Evolutionary conservation across 2,888 invertebrate genomes (phyloP).

Genomic region (Blastobasis adustella): DNA sequence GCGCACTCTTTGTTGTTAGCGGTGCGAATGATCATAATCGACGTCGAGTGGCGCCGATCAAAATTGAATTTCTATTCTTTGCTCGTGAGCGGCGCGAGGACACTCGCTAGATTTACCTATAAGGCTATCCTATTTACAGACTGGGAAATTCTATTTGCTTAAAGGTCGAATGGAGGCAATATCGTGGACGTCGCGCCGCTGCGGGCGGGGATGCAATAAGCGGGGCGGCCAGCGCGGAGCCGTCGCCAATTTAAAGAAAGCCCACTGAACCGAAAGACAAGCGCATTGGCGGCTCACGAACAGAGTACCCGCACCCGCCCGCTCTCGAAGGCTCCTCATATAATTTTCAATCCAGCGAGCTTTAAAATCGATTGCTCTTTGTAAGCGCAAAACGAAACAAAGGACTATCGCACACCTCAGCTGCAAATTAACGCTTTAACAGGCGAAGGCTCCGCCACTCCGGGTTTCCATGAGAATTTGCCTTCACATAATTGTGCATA

Average conservation of each 20-base stretch:
- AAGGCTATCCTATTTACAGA: slow-evolving; percentile 65
- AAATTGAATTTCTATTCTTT: slow-evolving; percentile 57
- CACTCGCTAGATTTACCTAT: slow-evolving; percentile 57
- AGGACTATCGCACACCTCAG: slow-evolving; percentile 36
- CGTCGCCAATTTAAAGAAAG: slow-evolving; percentile 76
- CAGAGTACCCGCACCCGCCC: slow-evolving; percentile 51
- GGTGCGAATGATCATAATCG: slow-evolving; percentile 35
- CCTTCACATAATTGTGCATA: too few relatives aligned
- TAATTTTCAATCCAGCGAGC: slow-evolving; percentile 75
- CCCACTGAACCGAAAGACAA: slow-evolving; percentile 76
- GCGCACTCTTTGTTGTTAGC: too few relatives aligned
- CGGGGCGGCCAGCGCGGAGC: slow-evolving; percentile 65
- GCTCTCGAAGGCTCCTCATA: slow-evolving; percentile 66
- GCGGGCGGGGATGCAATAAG: slow-evolving; percentile 70
- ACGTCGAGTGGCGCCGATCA: slow-evolving; percentile 36
- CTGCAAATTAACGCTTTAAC: slow-evolving; percentile 49
- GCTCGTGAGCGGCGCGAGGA: slow-evolving; percentile 44
- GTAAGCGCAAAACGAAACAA: slow-evolving; percentile 66
- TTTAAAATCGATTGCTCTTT: slow-evolving; percentile 73
- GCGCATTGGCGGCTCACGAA: slow-evolving; percentile 73
- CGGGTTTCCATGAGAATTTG: too few relatives aligned
- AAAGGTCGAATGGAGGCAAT: slow-evolving; percentile 72
- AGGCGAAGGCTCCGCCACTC: slow-evolving; percentile 6
- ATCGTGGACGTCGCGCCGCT: slow-evolving; percentile 68
- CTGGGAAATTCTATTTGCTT: slow-evolving; percentile 71